phyloP scores from a whole-genome alignment of 1,140 invertebrate species.

The Drosophila kikkawai region DNA sequence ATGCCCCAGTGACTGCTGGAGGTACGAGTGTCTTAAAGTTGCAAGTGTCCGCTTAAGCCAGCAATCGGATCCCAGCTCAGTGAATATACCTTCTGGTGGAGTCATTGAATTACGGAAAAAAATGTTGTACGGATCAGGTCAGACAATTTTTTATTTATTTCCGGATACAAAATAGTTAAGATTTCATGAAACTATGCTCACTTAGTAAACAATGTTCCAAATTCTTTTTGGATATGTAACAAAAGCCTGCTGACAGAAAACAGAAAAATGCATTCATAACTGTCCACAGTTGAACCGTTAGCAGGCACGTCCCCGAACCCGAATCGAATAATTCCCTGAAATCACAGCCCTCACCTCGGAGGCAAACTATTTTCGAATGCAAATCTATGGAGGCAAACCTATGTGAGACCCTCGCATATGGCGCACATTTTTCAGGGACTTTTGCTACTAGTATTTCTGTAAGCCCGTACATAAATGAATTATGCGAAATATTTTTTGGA shows the following conservation, averaged over 20 bases:
- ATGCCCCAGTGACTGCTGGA: conserved; percentile 24
- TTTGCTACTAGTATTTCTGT: conserved; percentile 20
- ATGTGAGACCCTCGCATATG: conserved; percentile 32
- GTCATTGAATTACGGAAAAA: neutral
- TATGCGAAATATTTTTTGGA: conserved; percentile 37
- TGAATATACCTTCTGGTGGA: neutral
- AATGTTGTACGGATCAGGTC: too few relatives aligned
- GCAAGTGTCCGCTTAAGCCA: conserved; percentile 4
- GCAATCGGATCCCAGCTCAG: neutral
- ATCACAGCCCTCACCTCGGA: conserved; percentile 18
- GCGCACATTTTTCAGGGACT: conserved; percentile 18
- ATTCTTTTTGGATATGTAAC: neutral
- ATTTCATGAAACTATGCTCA: neutral
- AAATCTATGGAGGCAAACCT: conserved; percentile 36
- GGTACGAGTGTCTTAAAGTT: conserved; percentile 35
- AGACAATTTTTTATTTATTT: neutral
- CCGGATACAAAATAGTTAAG: neutral
- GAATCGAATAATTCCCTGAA: conserved; percentile 7
- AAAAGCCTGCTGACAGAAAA: neutral
- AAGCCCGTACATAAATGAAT: conserved; percentile 32
- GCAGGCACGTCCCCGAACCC: neutral
- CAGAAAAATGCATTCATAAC: neutral
- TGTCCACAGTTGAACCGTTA: neutral
- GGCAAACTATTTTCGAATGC: conserved; percentile 23
- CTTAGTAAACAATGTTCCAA: neutral